Conservation (phyloP, 2,797 vertebrate species). For the Luscinia megarhynchos region DNA sequence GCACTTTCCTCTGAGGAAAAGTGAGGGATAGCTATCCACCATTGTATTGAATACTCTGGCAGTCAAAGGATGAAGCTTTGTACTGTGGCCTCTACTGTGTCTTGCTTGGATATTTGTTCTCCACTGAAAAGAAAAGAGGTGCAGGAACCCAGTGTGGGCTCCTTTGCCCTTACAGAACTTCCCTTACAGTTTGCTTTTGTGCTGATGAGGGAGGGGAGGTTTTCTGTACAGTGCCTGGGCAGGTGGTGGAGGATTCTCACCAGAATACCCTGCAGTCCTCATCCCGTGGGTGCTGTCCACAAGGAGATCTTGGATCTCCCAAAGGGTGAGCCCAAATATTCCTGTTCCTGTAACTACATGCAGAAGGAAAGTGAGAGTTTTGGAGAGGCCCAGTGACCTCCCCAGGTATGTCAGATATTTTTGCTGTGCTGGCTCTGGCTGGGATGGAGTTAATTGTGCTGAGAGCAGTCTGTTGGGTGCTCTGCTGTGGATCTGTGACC, state of each 20-base stretch:
- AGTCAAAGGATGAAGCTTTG: not conserved
- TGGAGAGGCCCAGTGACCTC: not conserved
- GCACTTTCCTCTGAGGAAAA: not conserved
- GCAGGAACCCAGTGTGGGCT: not conserved
- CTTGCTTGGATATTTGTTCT: not conserved
- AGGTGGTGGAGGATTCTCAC: not conserved
- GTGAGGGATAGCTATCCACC: not conserved
- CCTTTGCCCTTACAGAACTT: not conserved
- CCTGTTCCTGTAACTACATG: accelerated
- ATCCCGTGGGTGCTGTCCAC: not conserved
- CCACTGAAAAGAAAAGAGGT: not conserved
- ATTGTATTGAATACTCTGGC: not conserved
- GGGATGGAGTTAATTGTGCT: not conserved
- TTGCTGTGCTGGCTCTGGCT: not conserved
- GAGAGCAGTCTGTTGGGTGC: not conserved
- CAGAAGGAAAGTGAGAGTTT: not conserved
- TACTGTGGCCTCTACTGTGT: not conserved
- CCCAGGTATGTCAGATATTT: not conserved
- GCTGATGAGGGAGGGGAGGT: accelerated
- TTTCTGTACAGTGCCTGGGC: not conserved
- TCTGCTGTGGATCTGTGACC: not conserved
- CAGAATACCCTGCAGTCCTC: not conserved
- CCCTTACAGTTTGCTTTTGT: not conserved
- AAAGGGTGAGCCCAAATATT: not conserved
- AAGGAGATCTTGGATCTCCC: not conserved